Evolutionary conservation across 1,140 invertebrate genomes (phyloP).

Genomic region (Cydia strobilella): DNA sequence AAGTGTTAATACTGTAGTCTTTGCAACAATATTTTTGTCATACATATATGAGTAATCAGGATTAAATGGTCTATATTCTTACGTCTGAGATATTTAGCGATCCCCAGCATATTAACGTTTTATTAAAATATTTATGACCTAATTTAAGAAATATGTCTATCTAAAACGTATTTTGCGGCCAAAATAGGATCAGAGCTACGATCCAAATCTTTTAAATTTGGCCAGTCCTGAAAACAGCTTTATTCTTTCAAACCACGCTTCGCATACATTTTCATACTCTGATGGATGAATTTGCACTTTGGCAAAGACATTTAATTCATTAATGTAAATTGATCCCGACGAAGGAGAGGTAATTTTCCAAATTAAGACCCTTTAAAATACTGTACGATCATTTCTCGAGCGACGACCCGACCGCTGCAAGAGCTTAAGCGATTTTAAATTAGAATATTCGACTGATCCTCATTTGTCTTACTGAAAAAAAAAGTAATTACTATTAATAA

Average conservation of each 20-base stretch:
- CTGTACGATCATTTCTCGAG: slow-evolving; percentile 55
- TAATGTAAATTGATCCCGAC: slow-evolving; percentile 44
- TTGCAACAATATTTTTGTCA: no score
- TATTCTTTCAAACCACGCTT: not conserved
- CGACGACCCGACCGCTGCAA: slow-evolving; percentile 58
- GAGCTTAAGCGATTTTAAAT: slow-evolving; percentile 69
- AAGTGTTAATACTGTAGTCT: no score
- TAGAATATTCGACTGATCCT: slow-evolving; percentile 68
- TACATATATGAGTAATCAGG: no score
- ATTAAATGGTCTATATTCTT: no score
- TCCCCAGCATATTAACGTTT: no score
- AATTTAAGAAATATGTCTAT: no score
- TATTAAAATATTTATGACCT: no score
- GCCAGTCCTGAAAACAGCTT: not conserved
- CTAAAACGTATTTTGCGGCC: no score
- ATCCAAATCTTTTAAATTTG: no score
- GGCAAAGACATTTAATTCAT: slow-evolving; percentile 26
- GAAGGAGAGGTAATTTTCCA: slow-evolving; percentile 43
- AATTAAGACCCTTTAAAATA: slow-evolving; percentile 43
- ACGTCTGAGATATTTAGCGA: no score
- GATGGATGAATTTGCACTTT: not conserved
- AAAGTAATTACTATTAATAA: no score
- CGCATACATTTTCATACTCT: not conserved
- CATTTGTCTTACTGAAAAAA: slow-evolving; percentile 53
- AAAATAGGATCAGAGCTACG: no score